Base-by-base conservation (phyloP, 2,113 vertebrate genomes). In the Gyps fulvus region DNA sequence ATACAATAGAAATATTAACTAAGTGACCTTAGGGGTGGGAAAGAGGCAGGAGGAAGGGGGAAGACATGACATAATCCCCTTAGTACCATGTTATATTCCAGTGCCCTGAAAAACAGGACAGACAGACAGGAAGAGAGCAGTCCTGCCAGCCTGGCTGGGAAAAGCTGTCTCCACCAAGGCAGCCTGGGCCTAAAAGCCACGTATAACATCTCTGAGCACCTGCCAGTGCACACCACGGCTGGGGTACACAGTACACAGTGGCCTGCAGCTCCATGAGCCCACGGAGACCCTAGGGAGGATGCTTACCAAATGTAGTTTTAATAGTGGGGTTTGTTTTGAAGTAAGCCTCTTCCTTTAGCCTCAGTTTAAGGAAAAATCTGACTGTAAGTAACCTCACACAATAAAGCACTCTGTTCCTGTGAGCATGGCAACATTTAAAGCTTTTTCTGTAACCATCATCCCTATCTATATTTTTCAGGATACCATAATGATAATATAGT, bases 1-100 rank as follows among this genome's bases (percentile, higher is more conserved):
- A 52, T 49, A 93, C 66, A 91, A 91, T 23, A 85, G 93, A 89
- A 87, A 93, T 85, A 93, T 93, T 89, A 96, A 89, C 87, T 65
- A 92, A 87, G 47, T 83, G 67, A 95, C 47, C 52, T 80, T 77
- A 88, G 66, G 67, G 50, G n/a, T 70, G 69, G 72, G 72, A 95
- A 90, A 45, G 76, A 67, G 50, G 52, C 55, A 74, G 47, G 22
- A 80, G 85, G 34, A 88, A 95, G 14, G 20, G 34, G 13, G 31
- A 80, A 95, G 66, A 49, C 17, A 40, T 77, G 43, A 90, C 62
- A 92, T 79, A 92, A 92, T 86, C 55, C 45, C 59, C 59, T 58
- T 38, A 77, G 49, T 52, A 87, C 42, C 21, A 32, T 18, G 11
- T 40, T 83, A 59, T 17, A 81, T 61, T 69, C 50, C 34, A 86